Base-by-base conservation (phyloP, 2,888 invertebrate species). In the Drosophila neotestacea region DNA sequence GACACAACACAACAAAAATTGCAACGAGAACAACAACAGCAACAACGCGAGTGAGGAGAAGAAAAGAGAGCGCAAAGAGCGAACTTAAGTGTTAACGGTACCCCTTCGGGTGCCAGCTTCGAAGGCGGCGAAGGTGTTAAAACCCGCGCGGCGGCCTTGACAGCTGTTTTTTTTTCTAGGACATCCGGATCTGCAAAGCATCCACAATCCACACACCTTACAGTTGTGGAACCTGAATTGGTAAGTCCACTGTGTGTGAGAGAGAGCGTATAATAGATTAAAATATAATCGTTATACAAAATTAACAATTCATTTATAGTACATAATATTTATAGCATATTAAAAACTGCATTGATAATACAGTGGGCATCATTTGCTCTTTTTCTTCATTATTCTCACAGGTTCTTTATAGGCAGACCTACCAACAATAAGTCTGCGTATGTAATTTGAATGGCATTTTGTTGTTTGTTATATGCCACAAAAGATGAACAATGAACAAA, bases 401-500 rank as follows among this genome's bases (percentile, higher is more conserved):
- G 67, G 42, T 42, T 52, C 41, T 47, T 13, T n/a, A 7, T 9
- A 69, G 46, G 51, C 52, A 48, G 59, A 3, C 44, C 46, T 58
- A 34, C 16, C 32, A 32, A 32, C 9, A 32, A 32, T 22, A 22
- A 22, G 6, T 32, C 9, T 32, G 34, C 16, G 39, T 48, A 9
- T 16, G 44, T 51, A 58, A 51, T 73, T 73, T 86, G 77, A 85
- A 82, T 82, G 82, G 82, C 87, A 82, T 81, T 85, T 76, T 68
- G 80, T 83, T 85, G 73, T 88, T 72, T 73, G 71, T 73, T 69
- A 59, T 68, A 79, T 77, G 79, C 75, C 72, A 79, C 73, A 79
- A 79, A 90, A 90, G 81, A 89, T 85, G 85, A 90, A 87, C 90
- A 89, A 91, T 91, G 91, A 91, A 91, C 86, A 83, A 85, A 79